Conservation (phyloP, 2,797 vertebrate species). For the Enteromius radiatus region DNA sequence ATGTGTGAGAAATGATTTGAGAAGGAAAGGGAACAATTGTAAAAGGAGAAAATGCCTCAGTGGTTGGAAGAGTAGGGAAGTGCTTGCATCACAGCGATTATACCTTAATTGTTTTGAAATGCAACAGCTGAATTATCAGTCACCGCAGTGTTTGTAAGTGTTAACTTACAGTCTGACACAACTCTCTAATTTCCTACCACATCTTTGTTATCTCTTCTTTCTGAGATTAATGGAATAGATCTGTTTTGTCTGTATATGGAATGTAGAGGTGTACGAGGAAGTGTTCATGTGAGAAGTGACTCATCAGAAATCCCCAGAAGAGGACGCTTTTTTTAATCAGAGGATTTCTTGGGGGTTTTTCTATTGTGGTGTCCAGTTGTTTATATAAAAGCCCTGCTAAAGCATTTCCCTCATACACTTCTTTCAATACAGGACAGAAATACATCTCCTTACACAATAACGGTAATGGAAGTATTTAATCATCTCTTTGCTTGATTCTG, state of each 20-base stretch:
- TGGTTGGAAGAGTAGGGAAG: conserved; percentile 69
- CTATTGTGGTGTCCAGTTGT: neutral
- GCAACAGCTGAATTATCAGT: conserved; percentile 41
- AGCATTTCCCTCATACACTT: neutral
- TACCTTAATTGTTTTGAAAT: conserved; percentile 73
- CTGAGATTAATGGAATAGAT: neutral
- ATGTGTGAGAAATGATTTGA: conserved; percentile 54
- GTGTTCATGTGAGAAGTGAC: conserved; percentile 18
- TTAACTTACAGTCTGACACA: neutral
- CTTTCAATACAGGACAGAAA: neutral
- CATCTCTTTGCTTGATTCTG: neutral
- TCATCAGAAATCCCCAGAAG: conserved; percentile 42
- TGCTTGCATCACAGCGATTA: conserved; percentile 64
- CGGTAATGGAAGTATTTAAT: conserved; percentile 10
- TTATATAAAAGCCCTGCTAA: neutral
- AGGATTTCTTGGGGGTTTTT: conserved; percentile 12
- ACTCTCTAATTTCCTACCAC: neutral
- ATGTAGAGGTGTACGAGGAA: conserved; percentile 14
- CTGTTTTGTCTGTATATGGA: neutral
- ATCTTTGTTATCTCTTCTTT: neutral
- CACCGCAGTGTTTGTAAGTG: neutral
- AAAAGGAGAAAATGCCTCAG: conserved; percentile 41
- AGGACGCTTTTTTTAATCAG: neutral
- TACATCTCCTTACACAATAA: conserved; percentile 8
- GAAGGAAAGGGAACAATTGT: conserved; percentile 10